Conservation (phyloP, 1,140 invertebrate species). For the Drosophila saltans region DNA sequence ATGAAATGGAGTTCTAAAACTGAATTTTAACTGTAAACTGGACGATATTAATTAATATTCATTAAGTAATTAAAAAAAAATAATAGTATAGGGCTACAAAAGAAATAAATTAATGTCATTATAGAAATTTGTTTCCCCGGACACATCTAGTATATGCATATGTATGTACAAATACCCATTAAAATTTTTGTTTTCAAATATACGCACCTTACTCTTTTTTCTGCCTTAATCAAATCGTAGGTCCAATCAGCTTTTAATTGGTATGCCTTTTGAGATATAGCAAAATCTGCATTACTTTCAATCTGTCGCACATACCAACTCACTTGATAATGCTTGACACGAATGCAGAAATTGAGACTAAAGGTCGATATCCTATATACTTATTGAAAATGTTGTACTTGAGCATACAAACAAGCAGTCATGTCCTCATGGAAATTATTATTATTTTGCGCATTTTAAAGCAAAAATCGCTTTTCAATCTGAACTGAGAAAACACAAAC, state of each 20-base stretch:
- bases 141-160: too few species aligned
- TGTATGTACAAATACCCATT: too few species aligned
- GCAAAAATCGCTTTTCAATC: slow-evolving; percentile 32
- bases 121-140: too few species aligned
- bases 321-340: slow-evolving; percentile 2
- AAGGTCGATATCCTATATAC: slow-evolving; percentile 67
- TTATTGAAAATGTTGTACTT: background rate
- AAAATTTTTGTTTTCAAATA: too few species aligned
- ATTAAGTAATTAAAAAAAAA: too few species aligned
- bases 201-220: too few species aligned
- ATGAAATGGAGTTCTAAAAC: too few species aligned
- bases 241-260: background rate
- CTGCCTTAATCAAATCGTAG: background rate
- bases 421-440: slow-evolving; percentile 27
- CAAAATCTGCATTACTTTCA: slow-evolving; percentile 35
- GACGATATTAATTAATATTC: too few species aligned
- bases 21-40: too few species aligned
- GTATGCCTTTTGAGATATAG: slow-evolving; percentile 44
- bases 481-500: background rate
- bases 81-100: too few species aligned
- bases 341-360: slow-evolving; percentile 29
- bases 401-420: background rate
- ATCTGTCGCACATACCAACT: background rate
- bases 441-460: slow-evolving; percentile 15
- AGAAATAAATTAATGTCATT: too few species aligned